A percentile compares a stretch with the other conserved stretches of the same genome.
Evolutionary conservation across 2,888 invertebrate genomes (phyloP).

Genomic region (Mesoligia furuncula): DNA sequence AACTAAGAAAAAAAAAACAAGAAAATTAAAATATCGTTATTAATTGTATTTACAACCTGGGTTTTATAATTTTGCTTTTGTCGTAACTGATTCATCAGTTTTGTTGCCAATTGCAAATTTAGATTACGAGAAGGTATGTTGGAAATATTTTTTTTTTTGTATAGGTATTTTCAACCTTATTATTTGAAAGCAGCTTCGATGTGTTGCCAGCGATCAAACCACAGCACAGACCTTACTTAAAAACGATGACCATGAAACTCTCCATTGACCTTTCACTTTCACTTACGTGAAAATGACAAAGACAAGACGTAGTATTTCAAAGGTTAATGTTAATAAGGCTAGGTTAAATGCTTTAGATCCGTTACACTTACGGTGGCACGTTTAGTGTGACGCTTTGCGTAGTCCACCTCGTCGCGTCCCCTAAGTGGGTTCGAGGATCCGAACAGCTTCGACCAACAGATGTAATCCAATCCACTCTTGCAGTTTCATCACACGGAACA

Average conservation of each 20-base stretch:
- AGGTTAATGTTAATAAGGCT: not conserved
- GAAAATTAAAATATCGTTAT: slow-evolving; percentile 28
- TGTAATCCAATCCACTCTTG: slow-evolving; percentile 12
- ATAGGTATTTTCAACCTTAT: not conserved
- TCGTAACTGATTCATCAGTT: slow-evolving; percentile 23
- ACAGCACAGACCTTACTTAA: slow-evolving; percentile 4
- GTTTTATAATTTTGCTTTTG: slow-evolving; percentile 42
- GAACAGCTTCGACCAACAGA: slow-evolving; percentile 19
- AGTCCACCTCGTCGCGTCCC: slow-evolving; percentile 18
- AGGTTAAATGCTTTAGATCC: slow-evolving; percentile 13
- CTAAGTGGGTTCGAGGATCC: slow-evolving; percentile 5
- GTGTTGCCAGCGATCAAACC: not conserved
- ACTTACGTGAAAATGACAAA: not conserved
- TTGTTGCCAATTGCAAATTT: slow-evolving; percentile 9
- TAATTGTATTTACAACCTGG: slow-evolving; percentile 16
- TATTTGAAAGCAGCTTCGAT: not conserved
- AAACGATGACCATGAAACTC: not conserved
- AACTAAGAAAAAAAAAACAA: slow-evolving; percentile 57
- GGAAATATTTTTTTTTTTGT: not conserved
- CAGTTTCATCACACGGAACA: slow-evolving; percentile 1
- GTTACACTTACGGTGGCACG: slow-evolving; percentile 34
- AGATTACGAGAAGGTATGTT: not conserved
- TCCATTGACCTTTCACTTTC: not conserved
- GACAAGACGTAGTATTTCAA: not conserved
- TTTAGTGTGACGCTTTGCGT: slow-evolving; percentile 16